Conservation (phyloP, 2,797 vertebrate species). For the Darevskia mixta region DNA sequence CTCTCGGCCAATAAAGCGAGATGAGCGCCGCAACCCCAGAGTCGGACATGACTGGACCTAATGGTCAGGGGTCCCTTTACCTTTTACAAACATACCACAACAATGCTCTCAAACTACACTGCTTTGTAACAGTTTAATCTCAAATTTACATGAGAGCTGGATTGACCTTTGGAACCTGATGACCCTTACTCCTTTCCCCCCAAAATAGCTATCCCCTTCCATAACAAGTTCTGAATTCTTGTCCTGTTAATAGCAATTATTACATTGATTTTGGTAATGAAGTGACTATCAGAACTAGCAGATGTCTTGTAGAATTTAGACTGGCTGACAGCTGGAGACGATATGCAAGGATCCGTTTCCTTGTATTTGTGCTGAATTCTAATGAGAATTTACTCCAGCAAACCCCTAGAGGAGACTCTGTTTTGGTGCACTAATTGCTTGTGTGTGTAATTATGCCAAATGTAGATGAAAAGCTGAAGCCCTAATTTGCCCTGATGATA, state of each 20-base stretch:
- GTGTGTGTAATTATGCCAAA: not conserved
- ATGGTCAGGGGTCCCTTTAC: too few species aligned
- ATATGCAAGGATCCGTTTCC: fast-evolving
- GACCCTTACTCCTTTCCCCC: not conserved
- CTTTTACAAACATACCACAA: not conserved
- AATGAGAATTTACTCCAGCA: constrained; percentile 28
- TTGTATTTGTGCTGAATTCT: constrained; percentile 1
- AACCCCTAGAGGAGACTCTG: not conserved
- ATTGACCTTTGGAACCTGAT: too few species aligned
- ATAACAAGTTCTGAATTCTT: not conserved
- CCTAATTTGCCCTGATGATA: not conserved
- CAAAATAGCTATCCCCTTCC: not conserved
- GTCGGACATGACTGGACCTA: too few species aligned
- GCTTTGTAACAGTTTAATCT: not conserved
- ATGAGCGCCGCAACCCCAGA: too few species aligned
- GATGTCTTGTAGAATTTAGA: not conserved
- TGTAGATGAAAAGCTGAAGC: not conserved
- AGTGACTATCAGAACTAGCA: fast-evolving
- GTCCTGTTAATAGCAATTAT: not conserved
- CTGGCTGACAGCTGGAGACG: not conserved
- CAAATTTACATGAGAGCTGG: not conserved
- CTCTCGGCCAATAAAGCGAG: too few species aligned
- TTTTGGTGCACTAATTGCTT: constrained; percentile 10
- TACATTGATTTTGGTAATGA: fast-evolving
- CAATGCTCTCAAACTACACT: not conserved